Evolutionary conservation across 2,888 invertebrate species (phyloP), one percentile per base, ranked within the genome.

Genomic region (Erebia epiphron): DNA sequence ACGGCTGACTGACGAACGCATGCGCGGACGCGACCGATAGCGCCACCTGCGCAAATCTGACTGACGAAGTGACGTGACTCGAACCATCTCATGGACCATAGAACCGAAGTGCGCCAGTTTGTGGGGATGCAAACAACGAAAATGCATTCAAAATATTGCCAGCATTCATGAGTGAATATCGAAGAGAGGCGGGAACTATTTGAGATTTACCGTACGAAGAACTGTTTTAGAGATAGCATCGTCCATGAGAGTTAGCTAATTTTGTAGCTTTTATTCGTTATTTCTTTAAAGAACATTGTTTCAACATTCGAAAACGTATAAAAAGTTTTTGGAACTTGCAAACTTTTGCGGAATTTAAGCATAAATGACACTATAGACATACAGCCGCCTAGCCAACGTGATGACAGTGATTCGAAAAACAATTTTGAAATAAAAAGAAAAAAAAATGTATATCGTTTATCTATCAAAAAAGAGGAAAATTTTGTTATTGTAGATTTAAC

Each of bases 401-500:
- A 92, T 89, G 91, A 88, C 90, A 89, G 69, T 89, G 87, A 92
- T 92, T 93, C 89, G 86, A 93, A 92, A 88, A 89, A 86, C 78
- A 80, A 89, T 89, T 90, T 67, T 87, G 82, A 91, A 91, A 86
- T 87, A 86, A 86, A 77, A 89, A 86, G 82, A 46, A 86, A 87
- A 90, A 89, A 89, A 87, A 87, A 81, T 83, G 75, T 78, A 84
- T 85, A 89, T 85, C 82, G 86, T 89, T 87, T 83, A 86, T 85
- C 92, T 85, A 88, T 92, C 92, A 91, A 89, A 91, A 91, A 91
- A 88, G 87, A 87, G 86, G 83, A 90, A 92, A 91, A 92, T 87
- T 91, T 91, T 92, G 86, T 89, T 90, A 91, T 88, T 87, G 87
- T 90, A 91, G 89, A 91, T 92, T 92, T 89, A 90, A 91, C 85